phyloP scores from a whole-genome alignment of 2,797 vertebrate species.

The Sebastes oblongus region DNA sequence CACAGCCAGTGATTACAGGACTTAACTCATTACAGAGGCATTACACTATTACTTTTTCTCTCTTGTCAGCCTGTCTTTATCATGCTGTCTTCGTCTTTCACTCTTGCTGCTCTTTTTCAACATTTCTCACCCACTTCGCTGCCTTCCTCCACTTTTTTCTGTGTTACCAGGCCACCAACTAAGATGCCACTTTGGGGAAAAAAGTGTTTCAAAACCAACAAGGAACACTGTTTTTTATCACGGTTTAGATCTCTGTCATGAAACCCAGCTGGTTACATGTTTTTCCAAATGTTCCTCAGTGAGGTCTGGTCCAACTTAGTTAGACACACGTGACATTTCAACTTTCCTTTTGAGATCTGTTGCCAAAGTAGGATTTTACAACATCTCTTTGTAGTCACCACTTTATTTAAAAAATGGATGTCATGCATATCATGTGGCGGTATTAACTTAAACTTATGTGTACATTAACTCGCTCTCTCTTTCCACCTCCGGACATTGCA shows the following conservation, averaged over 20 bases:
- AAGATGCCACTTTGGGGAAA: not conserved
- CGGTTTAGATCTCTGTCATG: conserved; percentile 26
- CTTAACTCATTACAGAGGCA: conserved; percentile 49
- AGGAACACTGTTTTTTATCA: conserved; percentile 12
- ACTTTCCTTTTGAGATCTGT: not conserved
- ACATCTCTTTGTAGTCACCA: not conserved
- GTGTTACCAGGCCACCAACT: conserved; percentile 14
- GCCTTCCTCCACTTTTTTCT: not conserved
- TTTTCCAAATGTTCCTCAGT: conserved; percentile 33
- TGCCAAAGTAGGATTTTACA: not conserved
- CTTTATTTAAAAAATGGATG: not conserved
- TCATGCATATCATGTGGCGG: not conserved
- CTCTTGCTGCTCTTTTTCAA: not conserved
- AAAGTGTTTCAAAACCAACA: conserved; percentile 30
- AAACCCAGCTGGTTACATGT: conserved; percentile 32
- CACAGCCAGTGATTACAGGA: conserved; percentile 70
- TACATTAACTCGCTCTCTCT: not conserved
- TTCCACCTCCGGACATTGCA: not conserved
- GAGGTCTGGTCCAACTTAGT: conserved; percentile 17
- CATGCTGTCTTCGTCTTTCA: not conserved
- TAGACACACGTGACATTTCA: not conserved
- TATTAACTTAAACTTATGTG: not conserved
- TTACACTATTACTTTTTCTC: conserved; percentile 47
- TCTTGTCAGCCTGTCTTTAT: conserved; percentile 13
- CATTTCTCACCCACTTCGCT: conserved; percentile 2